A percentile compares a stretch with the other conserved stretches of the same genome.
phyloP scores from a whole-genome alignment of 2,113 vertebrate genomes.

The Engraulis encrasicolus region DNA sequence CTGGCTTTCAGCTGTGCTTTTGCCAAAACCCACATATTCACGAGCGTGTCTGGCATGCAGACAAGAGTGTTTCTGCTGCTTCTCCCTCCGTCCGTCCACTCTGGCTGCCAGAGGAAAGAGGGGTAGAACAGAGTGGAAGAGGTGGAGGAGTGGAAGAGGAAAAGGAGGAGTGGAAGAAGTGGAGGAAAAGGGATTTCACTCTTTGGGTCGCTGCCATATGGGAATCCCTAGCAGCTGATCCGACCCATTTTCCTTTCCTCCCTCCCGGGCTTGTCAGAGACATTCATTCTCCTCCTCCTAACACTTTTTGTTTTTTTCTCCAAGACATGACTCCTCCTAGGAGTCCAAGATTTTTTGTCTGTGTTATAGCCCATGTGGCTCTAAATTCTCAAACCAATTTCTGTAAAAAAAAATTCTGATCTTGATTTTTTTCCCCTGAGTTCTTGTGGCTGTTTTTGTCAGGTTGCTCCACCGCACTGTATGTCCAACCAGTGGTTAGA shows the following conservation, averaged over 20 bases:
- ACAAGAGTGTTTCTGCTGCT: conserved; percentile 46
- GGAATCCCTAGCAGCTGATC: conserved; percentile 63
- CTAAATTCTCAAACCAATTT: too few species aligned
- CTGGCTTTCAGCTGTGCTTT: conserved; percentile 66
- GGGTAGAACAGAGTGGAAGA: conserved; percentile 1
- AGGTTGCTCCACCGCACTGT: not conserved
- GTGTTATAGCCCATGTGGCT: too few species aligned
- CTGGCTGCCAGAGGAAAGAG: conserved; percentile 72
- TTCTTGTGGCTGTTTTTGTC: not conserved
- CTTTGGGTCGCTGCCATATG: conserved; percentile 59
- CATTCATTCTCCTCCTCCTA: not conserved
- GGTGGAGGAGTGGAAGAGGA: too few species aligned
- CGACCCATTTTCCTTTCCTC: not conserved
- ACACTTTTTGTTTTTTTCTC: not conserved
- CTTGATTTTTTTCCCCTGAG: too few species aligned
- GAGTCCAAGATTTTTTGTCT: too few species aligned
- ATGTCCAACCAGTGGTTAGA: not conserved
- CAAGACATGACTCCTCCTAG: not conserved
- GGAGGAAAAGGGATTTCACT: conserved; percentile 62
- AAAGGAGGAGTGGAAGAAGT: too few species aligned
- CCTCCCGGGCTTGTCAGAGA: not conserved
- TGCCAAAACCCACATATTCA: conserved; percentile 71
- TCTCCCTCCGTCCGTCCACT: too few species aligned
- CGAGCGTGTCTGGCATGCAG: conserved; percentile 49
- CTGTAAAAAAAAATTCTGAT: too few species aligned